phyloP scores from a whole-genome alignment of 2,888 invertebrate genomes.

The Incurvaria masculella region DNA sequence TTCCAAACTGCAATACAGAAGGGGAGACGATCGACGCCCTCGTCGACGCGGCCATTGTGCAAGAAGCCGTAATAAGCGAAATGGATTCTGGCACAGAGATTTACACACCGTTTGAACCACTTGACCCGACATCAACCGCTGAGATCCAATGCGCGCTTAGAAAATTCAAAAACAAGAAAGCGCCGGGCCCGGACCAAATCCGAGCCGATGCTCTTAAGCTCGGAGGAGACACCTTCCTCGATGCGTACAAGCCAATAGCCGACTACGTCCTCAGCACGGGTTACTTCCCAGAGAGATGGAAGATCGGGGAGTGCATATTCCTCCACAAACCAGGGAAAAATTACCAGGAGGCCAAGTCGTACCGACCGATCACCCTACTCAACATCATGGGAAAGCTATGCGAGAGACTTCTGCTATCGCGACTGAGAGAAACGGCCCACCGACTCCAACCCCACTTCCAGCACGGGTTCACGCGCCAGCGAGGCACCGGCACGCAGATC shows the following conservation, averaged over 20 bases:
- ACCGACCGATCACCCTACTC: constrained; percentile 9
- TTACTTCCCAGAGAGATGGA: constrained; percentile 9
- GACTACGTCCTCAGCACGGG: constrained; percentile 7
- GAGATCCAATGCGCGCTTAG: constrained; percentile 3
- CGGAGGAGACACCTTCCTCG: constrained; percentile 6
- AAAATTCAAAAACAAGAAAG: constrained; percentile 9
- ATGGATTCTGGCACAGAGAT: constrained; percentile 1
- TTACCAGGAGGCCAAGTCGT: constrained; percentile 6
- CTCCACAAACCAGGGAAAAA: constrained; percentile 11
- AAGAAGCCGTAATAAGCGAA: constrained; percentile 1
- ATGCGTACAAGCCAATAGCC: not conserved
- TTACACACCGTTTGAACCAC: constrained; percentile 6
- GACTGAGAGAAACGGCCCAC: not conserved
- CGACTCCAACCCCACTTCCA: constrained; percentile 1
- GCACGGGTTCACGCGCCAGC: not conserved
- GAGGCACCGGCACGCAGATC: constrained; percentile 1
- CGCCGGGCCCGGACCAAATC: constrained; percentile 9
- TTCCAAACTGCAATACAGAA: constrained; percentile 4
- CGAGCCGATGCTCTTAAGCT: constrained; percentile 10
- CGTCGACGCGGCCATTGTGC: constrained; percentile 6
- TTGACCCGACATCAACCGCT: constrained; percentile 2
- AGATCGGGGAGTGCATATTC: constrained; percentile 7
- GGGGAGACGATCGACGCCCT: constrained; percentile 6
- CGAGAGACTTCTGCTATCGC: constrained; percentile 6
- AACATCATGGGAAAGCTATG: constrained; percentile 10